Evolutionary conservation across 2,888 invertebrate species (phyloP), one percentile per base, ranked within the genome.

Genomic region (Anodontia alba): DNA sequence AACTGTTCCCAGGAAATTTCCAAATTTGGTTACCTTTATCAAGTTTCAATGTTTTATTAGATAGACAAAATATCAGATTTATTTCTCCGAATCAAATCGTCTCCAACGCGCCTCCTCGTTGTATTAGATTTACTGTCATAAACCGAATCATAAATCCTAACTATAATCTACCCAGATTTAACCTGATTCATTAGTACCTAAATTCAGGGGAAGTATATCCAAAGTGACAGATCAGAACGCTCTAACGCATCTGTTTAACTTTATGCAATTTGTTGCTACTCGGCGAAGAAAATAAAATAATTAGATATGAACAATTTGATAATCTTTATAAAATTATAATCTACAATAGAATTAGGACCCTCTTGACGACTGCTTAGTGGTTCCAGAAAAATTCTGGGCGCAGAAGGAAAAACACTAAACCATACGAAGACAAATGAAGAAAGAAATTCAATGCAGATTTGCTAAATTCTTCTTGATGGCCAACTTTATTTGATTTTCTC

Each of bases 271-370:
- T 88, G 78, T 79, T 80, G 76, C 82, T 82, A 80, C 80, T 85
- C 78, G 81, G 83, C 80, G 76, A 68, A 73, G 74, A 72, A 86
- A 88, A 88, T 87, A 84, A 81, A 82, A 89, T 86, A 86, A 85
- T 87, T 86, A 62, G 62, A 62, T 62, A 62, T 83, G 83, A 74
- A 87, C 83, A 85, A 89, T 89, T 87, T 88, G 87, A 89, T 88
- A 88, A 88, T 88, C 88, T 87, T 88, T 83, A 89, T 87, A 87
- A 86, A 89, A 87, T 87, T 85, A 86, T 79, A 89, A 89, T 88
- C 84, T 86, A 83, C 85, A 84, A 85, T 86, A 78, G 83, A 86
- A 86, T 81, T 80, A 75, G 76, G 81, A 79, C 83, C 67, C 75
- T 54, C 68, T 46, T 74, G 78, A 71, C 74, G 81, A 73, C 75